Conservation (phyloP, 2,113 vertebrate species). For the Tetrao urogallus region DNA sequence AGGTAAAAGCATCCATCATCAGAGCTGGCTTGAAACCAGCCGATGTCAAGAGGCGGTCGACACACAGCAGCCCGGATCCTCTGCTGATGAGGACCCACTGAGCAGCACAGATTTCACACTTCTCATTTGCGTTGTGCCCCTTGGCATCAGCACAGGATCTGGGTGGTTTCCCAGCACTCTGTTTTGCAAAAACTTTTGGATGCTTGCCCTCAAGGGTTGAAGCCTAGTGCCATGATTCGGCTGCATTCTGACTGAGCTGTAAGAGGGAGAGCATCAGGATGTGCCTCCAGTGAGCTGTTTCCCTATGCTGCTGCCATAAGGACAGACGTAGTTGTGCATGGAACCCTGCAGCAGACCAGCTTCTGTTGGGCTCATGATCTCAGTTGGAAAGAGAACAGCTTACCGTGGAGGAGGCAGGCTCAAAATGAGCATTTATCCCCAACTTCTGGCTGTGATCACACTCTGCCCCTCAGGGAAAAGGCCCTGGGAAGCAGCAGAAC, state of each 20-base stretch:
- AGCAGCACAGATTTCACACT: neutral
- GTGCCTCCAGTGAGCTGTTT: no score
- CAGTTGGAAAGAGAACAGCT: neutral
- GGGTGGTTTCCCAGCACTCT: neutral
- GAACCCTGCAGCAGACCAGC: neutral
- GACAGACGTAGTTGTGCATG: neutral
- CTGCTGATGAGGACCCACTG: neutral
- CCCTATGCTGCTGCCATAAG: neutral
- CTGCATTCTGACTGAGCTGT: neutral
- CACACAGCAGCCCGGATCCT: neutral
- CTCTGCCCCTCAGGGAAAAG: neutral
- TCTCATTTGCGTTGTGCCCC: neutral
- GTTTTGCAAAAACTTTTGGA: neutral
- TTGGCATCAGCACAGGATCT: neutral
- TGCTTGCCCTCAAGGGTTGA: neutral
- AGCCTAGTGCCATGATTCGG: neutral
- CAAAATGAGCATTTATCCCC: neutral
- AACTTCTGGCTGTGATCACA: neutral
- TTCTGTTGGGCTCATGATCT: neutral
- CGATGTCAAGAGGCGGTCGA: neutral
- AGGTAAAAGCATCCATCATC: slow-evolving; percentile 35
- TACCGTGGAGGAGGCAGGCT: neutral
- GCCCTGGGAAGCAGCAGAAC: neutral
- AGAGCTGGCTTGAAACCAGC: slow-evolving; percentile 15
- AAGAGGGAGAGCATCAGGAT: neutral